phyloP scores from a whole-genome alignment of 2,888 invertebrate genomes.

The Drosophila paramelanica region DNA sequence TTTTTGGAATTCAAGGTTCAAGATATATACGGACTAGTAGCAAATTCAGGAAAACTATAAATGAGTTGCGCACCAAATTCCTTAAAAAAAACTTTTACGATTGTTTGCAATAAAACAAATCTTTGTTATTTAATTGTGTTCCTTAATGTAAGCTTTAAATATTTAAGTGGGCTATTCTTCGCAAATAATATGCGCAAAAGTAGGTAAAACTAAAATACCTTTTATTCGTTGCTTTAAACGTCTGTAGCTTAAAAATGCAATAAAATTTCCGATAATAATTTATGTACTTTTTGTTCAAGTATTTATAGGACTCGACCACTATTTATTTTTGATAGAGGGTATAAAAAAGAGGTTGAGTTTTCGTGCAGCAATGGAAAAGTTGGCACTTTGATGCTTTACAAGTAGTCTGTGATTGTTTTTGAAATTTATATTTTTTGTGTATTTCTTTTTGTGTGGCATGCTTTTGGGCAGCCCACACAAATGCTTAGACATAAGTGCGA shows the following conservation, averaged over 20 bases:
- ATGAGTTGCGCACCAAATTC: too few relatives aligned
- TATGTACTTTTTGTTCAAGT: too few relatives aligned
- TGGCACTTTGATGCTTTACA: constrained; percentile 59
- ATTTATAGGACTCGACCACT: too few relatives aligned
- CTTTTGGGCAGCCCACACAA: constrained; percentile 31
- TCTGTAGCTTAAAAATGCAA: not conserved
- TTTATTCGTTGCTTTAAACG: too few relatives aligned
- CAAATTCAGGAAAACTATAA: not conserved
- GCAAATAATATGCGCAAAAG: too few relatives aligned
- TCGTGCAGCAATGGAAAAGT: constrained; percentile 33
- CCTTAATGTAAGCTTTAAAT: too few relatives aligned
- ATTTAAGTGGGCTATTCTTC: too few relatives aligned
- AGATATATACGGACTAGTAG: not conserved
- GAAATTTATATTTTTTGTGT: constrained; percentile 9
- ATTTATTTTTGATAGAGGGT: constrained; percentile 5
- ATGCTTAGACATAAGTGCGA: constrained; percentile 8
- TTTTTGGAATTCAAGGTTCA: not conserved
- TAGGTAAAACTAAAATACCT: too few relatives aligned
- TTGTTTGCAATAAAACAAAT: not conserved
- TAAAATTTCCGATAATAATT: not conserved
- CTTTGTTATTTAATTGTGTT: not conserved
- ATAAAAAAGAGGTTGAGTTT: constrained; percentile 18
- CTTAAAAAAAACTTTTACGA: not conserved
- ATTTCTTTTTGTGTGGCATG: constrained; percentile 28
- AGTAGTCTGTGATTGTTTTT: constrained; percentile 58